Percentiles rank a stretch among this genome's conserved stretches.
Evolutionary conservation across 2,888 invertebrate genomes (phyloP).

Genomic region (Chymomyza procnemis): DNA sequence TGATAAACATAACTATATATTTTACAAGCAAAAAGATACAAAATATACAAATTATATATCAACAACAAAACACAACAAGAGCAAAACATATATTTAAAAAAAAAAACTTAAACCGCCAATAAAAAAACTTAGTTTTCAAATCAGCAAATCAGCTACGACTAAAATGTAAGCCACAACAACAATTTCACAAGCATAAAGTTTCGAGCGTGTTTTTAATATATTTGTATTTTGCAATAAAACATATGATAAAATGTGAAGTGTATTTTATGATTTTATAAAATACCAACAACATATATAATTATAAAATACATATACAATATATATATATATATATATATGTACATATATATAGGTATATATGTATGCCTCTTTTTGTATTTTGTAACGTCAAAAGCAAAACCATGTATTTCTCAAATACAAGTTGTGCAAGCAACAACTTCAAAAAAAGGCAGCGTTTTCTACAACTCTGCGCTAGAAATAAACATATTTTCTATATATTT

Average conservation of each 20-base stretch:
- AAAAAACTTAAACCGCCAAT: background rate
- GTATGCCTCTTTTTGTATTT: slow-evolving; percentile 65
- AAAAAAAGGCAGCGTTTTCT: slow-evolving; percentile 49
- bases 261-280: slow-evolving; percentile 69
- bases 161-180: slow-evolving; percentile 53
- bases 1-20: slow-evolving; percentile 18
- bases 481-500: slow-evolving; percentile 36
- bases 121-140: background rate
- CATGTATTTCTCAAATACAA: slow-evolving; percentile 58
- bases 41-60: slow-evolving; percentile 28
- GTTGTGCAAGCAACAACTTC: slow-evolving; percentile 36
- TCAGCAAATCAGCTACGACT: background rate
- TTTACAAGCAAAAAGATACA: slow-evolving; percentile 26
- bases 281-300: slow-evolving; percentile 42
- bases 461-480: slow-evolving; percentile 31
- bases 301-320: slow-evolving; percentile 44
- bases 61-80: too few species aligned
- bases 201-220: slow-evolving; percentile 56
- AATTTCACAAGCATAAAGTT: slow-evolving; percentile 31
- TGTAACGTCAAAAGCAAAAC: slow-evolving; percentile 58
- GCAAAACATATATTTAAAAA: slow-evolving; percentile 4
- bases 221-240: slow-evolving; percentile 65
- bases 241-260: slow-evolving; percentile 28
- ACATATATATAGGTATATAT: slow-evolving; percentile 44
- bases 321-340: slow-evolving; percentile 47